Evolutionary conservation across 2,888 invertebrate genomes (phyloP), one percentile per base, ranked within the genome.

Genomic region (Apeira syringaria): DNA sequence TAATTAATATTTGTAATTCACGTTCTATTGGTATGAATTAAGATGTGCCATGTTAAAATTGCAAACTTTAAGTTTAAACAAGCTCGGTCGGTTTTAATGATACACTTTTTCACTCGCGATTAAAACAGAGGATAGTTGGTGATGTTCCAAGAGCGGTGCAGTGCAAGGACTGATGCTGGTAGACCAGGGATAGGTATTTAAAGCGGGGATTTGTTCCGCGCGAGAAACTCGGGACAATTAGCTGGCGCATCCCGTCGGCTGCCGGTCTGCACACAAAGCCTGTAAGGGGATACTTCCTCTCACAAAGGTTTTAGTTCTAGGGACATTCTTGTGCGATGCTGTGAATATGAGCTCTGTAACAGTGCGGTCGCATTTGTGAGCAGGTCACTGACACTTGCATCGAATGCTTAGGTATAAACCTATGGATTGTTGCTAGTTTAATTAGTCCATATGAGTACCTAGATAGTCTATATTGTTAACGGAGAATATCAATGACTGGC

Each of bases 201-300:
- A 84, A 73, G 77, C 68, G 56, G 35, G 51, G 55, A 64, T 69
- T 49, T 68, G 87, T 87, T 86, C 74, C 88, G 76, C 78, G 68
- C 74, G 66, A 80, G 56, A 72, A 67, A 56, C 48, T 66, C 70
- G 39, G 71, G 67, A 87, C 87, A 87, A 88, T 85, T 70, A 74
- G 58, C 53, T 68, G 63, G 59, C 74, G 80, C 83, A 80, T 82
- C 80, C 80, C 80, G 81, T 68, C 64, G 57, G 70, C 59, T 64
- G 70, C 69, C 73, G 61, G 63, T 60, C 56, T 66, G 54, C 63
- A 64, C 65, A 87, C 86, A 88, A 87, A 82, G 81, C 70, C 49
- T 67, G 88, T 83, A 87, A 88, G 80, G 65, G 65, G 86, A 88
- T 86, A 88, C 82, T 87, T 85, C 86, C 84, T 82, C 70, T 75